These are phyloP conservation scores for Eulemur macaco DNA, from an alignment of 2,113 vertebrate genomes.

Conservation along the genomic window DNA sequence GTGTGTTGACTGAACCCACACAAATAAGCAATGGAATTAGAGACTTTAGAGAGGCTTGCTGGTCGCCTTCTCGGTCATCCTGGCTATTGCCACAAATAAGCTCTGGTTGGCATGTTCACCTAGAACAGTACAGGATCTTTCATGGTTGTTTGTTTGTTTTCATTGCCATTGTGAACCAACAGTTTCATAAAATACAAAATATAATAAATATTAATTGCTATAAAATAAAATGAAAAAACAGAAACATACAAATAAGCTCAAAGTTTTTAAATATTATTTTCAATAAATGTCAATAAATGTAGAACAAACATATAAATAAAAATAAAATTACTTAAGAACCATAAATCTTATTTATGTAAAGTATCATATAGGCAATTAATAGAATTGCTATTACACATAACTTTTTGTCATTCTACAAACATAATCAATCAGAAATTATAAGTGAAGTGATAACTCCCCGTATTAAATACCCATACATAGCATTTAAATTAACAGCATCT, in stretches of 20 bases:
- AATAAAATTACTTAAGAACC: background rate
- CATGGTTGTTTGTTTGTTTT: background rate
- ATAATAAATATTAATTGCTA: too few relatives aligned
- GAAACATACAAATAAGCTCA: background rate
- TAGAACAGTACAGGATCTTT: background rate
- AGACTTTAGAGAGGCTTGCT: background rate
- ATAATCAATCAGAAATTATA: background rate
- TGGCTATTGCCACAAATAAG: background rate
- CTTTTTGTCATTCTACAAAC: background rate
- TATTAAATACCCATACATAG: background rate
- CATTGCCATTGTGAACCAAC: background rate
- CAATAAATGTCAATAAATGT: background rate
- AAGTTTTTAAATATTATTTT: background rate
- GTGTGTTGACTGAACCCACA: background rate
- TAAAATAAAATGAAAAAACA: background rate
- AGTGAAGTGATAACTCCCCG: background rate
- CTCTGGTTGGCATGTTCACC: background rate
- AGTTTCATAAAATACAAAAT: too few relatives aligned
- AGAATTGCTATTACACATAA: background rate
- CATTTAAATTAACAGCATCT: background rate
- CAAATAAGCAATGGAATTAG: background rate
- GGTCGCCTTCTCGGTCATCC: background rate
- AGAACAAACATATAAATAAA: background rate
- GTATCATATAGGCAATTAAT: background rate
- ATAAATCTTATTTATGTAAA: background rate